Evolutionary conservation across 2,888 invertebrate species (phyloP), one percentile per base, ranked within the genome.

Genomic region (Melangyna quadrimaculata): DNA sequence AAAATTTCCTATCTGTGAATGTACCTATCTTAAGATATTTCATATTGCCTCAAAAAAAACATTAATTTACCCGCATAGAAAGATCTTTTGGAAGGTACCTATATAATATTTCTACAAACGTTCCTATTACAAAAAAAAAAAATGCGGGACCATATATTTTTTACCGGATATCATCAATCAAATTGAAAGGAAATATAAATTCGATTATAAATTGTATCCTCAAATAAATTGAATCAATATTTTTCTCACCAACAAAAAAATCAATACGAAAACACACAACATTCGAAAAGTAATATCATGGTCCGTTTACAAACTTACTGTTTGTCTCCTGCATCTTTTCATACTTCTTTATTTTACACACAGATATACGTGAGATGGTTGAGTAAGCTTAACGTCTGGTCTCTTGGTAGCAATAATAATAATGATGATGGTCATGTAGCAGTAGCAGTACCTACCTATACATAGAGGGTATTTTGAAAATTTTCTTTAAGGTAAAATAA

Each of bases 161-260:
- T 40, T 27, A 17, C 65, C 72, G 77, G 75, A 81, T 81, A 81
- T 71, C 45, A 61, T 27, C 75, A 63, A 63, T 63, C 77, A 57
- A 61, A 77, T 81, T 32, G 70, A 78, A 73, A 35, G 78, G 73
- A 73, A 74, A 70, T 78, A 83, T 70, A 69, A 74, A 74, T 83
- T 83, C 82, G 72, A 83, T 83, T 83, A 83, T 63, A 43, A 78
- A 78, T 43, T 78, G 63, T 78, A 83, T 78, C 73, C 69, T 55
- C 69, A 32, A n/a, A 63, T 82, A 74, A 78, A 83, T 78, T 83
- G 82, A 78, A 83, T 83, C 73, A 78, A 83, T 83, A 78, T 73
- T 78, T 78, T 82, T 78, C 67, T 61, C 37, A 71, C 59, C 71
- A 32, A 35, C 10, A 32, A 55, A 17, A 27, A 55, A 57, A 29